Conservation (phyloP, 2,888 invertebrate genomes). For the Lysandra bellargus region DNA sequence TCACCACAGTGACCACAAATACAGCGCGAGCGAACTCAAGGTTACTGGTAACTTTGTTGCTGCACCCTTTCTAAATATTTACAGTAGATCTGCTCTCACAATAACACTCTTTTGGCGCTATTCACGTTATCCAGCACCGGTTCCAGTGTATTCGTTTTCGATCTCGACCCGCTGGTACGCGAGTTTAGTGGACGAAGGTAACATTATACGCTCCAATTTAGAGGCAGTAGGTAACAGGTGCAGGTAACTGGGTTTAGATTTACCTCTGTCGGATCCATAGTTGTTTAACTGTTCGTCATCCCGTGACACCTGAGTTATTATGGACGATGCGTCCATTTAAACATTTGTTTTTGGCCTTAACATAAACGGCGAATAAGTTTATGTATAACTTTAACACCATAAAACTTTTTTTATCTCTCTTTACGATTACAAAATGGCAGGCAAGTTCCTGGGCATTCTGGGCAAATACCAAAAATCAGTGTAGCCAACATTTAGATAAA, state of each 20-base stretch:
- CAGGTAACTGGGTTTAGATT: constrained; percentile 73
- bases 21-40: constrained; percentile 62
- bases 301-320: constrained; percentile 98
- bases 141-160: constrained; percentile 45
- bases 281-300: constrained; percentile 97
- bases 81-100: constrained; percentile 60
- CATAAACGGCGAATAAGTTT: constrained; percentile 76
- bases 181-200: constrained; percentile 60
- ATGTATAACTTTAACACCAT: constrained; percentile 78
- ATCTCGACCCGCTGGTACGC: constrained; percentile 65
- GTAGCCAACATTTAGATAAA: constrained; percentile 61
- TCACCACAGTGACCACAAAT: constrained; percentile 10
- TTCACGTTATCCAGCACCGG: neutral
- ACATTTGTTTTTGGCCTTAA: constrained; percentile 79
- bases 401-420: constrained; percentile 81
- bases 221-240: constrained; percentile 78
- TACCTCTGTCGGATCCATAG: constrained; percentile 96
- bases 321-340: constrained; percentile 98
- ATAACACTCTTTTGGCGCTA: constrained; percentile 44
- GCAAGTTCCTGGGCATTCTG: constrained; percentile 68
- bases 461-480: constrained; percentile 72
- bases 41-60: constrained; percentile 67
- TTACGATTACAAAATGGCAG: constrained; percentile 81
- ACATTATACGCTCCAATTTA: constrained; percentile 77
- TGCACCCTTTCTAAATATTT: constrained; percentile 74